Conservation (phyloP, 2,113 vertebrate genomes). For the Neolamprologus devosi region DNA sequence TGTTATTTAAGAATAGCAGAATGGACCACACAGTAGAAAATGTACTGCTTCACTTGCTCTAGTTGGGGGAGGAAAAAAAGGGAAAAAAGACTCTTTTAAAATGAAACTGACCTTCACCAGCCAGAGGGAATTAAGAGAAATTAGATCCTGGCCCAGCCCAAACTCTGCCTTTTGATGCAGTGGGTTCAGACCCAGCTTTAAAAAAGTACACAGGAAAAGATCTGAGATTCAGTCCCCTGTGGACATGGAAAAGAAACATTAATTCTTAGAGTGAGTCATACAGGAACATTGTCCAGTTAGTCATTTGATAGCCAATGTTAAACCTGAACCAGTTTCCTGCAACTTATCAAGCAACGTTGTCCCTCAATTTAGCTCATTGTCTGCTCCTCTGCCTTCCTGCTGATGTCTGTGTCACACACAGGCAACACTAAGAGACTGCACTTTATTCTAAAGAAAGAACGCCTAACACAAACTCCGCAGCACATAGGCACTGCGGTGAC, state of each 20-base stretch:
- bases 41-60: neutral
- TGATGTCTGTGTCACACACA: constrained; percentile 14
- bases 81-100: neutral
- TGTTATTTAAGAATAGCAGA: neutral
- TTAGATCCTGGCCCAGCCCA: neutral
- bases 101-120: neutral
- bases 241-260: constrained; percentile 1
- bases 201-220: constrained; percentile 2
- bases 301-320: neutral
- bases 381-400: constrained; percentile 44
- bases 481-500: neutral
- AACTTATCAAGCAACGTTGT: neutral
- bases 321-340: constrained; percentile 20
- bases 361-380: constrained; percentile 53
- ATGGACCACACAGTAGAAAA: neutral
- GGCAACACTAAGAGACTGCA: neutral
- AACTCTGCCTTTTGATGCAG: neutral
- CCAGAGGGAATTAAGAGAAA: neutral
- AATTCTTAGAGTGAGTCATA: constrained; percentile 11
- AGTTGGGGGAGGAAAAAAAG: neutral
- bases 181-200: neutral
- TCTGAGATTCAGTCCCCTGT: neutral
- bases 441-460: neutral
- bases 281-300: constrained; percentile 3
- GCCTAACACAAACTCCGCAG: neutral